phyloP scores from a whole-genome alignment of 2,888 invertebrate species.

The Campoplex capitator region DNA sequence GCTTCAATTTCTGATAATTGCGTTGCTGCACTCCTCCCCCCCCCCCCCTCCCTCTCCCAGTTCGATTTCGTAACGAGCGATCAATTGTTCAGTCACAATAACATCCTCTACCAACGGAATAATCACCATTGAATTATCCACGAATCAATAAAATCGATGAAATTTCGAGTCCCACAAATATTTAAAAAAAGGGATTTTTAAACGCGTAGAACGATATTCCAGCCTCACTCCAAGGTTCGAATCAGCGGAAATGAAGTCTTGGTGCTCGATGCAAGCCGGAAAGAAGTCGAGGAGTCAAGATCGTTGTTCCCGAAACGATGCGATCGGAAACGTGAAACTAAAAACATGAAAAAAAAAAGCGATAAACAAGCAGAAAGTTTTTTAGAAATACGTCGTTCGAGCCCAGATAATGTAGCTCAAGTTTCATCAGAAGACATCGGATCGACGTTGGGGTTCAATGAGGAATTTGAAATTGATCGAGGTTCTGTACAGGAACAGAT shows the following conservation, averaged over 20 bases:
- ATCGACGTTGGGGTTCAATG: not conserved
- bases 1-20: constrained; percentile 35
- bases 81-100: not conserved
- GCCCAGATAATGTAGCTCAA: not conserved
- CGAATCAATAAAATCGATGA: not conserved
- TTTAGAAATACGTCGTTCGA: not conserved
- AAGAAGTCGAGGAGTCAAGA: not conserved
- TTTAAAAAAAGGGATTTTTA: not conserved
- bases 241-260: constrained; percentile 20
- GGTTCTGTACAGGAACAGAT: not conserved
- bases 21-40: not conserved
- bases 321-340: not conserved
- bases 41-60: not conserved
- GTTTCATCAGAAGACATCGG: not conserved
- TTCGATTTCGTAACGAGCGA: constrained; percentile 11
- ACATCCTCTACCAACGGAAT: not conserved
- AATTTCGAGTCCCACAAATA: not conserved
- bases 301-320: not conserved
- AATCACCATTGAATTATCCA: not conserved
- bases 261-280: not conserved
- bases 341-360: not conserved
- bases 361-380: not conserved
- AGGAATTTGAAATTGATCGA: constrained; percentile 10
- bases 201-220: not conserved
- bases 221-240: not conserved